Percentiles rank a stretch among this genome's conserved stretches.
These are phyloP conservation scores for Tetramorium parvispinum DNA, from an alignment of 1,140 invertebrate species.

Conservation along the genomic window DNA sequence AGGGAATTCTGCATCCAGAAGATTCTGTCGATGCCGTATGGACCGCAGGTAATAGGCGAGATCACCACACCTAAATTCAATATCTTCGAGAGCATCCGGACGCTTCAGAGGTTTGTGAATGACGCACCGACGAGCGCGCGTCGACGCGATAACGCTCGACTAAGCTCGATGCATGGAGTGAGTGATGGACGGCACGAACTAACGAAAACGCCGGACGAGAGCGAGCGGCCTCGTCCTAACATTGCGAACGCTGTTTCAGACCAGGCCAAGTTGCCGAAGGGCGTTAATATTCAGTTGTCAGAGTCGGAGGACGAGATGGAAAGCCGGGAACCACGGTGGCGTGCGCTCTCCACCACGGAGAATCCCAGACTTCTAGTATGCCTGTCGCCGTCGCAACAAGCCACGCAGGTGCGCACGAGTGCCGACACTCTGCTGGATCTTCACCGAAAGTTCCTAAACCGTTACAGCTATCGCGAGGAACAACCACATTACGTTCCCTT, in stretches of 20 bases:
- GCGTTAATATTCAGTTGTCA: conserved; percentile 28
- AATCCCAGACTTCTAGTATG: conserved; percentile 89
- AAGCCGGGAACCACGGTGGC: conserved; percentile 82
- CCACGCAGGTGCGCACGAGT: conserved; percentile 83
- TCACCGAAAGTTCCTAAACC: conserved; percentile 89
- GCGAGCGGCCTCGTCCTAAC: conserved; percentile 10
- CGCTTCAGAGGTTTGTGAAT: conserved; percentile 72
- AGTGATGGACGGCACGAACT: conserved; percentile 45
- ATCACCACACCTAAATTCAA: conserved; percentile 88
- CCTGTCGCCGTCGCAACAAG: conserved; percentile 90
- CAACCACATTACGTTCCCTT: conserved; percentile 74
- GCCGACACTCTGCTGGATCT: conserved; percentile 88
- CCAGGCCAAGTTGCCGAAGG: conserved; percentile 73
- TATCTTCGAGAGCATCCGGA: conserved; percentile 85
- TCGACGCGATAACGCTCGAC: conserved; percentile 22
- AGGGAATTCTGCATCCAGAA: conserved; percentile 88
- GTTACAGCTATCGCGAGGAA: conserved; percentile 87
- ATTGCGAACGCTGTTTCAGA: conserved; percentile 61
- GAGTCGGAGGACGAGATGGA: conserved; percentile 21
- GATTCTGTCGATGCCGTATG: conserved; percentile 88
- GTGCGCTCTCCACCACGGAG: conserved; percentile 86
- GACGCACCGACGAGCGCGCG: conserved; percentile 20
- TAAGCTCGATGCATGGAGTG: conserved; percentile 64
- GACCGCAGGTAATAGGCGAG: conserved; percentile 88
- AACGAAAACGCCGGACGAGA: conserved; percentile 35